Evolutionary conservation across 2,888 invertebrate species (phyloP).

Genomic region (Mesodorylaimus sp.): DNA sequence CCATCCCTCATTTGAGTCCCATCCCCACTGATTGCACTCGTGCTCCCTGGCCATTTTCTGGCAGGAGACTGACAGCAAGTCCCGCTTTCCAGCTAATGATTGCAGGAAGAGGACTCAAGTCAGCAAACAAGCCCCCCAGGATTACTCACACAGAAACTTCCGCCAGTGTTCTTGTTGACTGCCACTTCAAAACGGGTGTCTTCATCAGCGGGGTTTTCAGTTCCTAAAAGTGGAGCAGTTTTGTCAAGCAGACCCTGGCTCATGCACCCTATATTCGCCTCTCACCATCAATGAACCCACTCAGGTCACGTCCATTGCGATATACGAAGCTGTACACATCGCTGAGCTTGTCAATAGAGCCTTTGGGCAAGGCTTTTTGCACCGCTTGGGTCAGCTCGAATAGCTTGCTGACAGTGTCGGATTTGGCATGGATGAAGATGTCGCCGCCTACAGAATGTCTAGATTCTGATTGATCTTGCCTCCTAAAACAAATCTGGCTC

Average conservation of each 20-base stretch:
- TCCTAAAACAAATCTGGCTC: too few relatives aligned
- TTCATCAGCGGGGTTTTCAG: conserved; percentile 32
- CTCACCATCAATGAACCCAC: conserved; percentile 33
- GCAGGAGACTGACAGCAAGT: too few relatives aligned
- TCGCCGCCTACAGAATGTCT: conserved; percentile 27
- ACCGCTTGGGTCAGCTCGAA: conserved; percentile 29
- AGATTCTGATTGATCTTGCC: too few relatives aligned
- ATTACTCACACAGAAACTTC: conserved; percentile 29
- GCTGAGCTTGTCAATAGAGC: conserved; percentile 25
- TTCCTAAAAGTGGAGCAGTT: conserved; percentile 28
- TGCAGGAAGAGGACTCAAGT: background rate
- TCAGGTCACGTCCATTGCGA: conserved; percentile 30
- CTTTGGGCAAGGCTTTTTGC: conserved; percentile 23
- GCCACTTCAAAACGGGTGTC: conserved; percentile 27
- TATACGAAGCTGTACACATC: conserved; percentile 33
- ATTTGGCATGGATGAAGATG: conserved; percentile 32
- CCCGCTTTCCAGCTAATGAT: too few relatives aligned
- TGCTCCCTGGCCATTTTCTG: too few relatives aligned
- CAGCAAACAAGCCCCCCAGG: background rate
- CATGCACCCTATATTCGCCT: background rate
- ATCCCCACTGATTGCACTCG: too few relatives aligned
- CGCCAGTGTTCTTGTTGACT: conserved; percentile 30
- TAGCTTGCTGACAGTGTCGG: conserved; percentile 27
- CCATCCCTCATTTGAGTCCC: too few relatives aligned
- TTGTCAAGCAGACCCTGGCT: background rate